These are phyloP conservation scores for Lasiommata megera DNA, from an alignment of 2,888 invertebrate species.

Conservation along the genomic window DNA sequence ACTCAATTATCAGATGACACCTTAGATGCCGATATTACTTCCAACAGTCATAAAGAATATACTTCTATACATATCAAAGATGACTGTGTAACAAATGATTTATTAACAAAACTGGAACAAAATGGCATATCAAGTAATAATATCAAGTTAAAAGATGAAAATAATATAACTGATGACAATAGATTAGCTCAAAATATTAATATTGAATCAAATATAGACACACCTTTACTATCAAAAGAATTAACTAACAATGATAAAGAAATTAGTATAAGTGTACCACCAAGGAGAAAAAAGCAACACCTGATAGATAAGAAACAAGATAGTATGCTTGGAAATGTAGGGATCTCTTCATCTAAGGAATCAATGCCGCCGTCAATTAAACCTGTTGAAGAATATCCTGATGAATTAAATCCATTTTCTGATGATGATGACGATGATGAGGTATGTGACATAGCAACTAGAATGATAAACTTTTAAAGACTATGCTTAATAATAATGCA, in stretches of 20 bases:
- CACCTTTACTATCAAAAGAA: constrained; percentile 31
- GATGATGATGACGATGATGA: constrained; percentile 86
- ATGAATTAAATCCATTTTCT: constrained; percentile 91
- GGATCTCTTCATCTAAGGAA: constrained; percentile 11
- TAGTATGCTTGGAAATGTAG: background rate
- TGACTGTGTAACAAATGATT: constrained; percentile 12
- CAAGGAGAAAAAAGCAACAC: constrained; percentile 63
- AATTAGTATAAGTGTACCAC: constrained; percentile 65
- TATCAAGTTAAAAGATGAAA: constrained; percentile 40
- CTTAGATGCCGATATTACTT: constrained; percentile 42
- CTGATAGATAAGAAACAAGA: constrained; percentile 40
- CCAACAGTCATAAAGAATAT: constrained; percentile 38
- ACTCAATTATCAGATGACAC: constrained; percentile 58
- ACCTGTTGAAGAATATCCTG: constrained; percentile 82
- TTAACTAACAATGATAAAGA: constrained; percentile 46
- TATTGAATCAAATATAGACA: constrained; percentile 33
- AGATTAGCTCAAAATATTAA: constrained; percentile 57
- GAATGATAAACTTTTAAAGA: background rate
- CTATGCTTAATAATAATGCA: constrained; percentile 19
- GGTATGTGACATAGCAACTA: constrained; percentile 37
- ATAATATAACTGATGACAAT: constrained; percentile 67
- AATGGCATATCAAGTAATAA: constrained; percentile 26
- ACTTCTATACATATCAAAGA: constrained; percentile 37
- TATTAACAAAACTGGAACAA: constrained; percentile 6
- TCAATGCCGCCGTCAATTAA: constrained; percentile 30